Base-by-base conservation (phyloP, 2,113 vertebrate species). In the Anas platyrhynchos region DNA sequence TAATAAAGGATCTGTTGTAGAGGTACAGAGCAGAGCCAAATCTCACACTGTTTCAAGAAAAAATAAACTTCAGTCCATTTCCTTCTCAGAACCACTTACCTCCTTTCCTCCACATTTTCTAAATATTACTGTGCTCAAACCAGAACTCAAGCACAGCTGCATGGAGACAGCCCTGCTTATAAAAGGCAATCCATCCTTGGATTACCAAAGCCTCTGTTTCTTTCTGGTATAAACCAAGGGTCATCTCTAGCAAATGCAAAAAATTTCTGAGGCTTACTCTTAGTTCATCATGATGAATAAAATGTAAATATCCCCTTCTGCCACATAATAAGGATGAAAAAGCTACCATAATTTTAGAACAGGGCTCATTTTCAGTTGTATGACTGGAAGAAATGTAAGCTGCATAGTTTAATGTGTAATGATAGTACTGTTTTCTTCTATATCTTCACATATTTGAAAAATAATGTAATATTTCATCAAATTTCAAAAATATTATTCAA, bases 261-360 rank as follows among this genome's bases (percentile, higher is more conserved):
- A 8, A 16, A 72, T 88, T 96, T 34, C 50, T 25, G 29, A 87
- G 67, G 25, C 29, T 88, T 75, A 32, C 16, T 69, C 94, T 81
- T 43, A 59, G 55, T 77, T 93, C 90, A 81, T 76, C 43, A 34
- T 26, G 38, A 79, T 50, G 75, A 43, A 65, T 46, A 88, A 95
- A 93, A 79, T 82, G 81, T 91, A 96, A 93, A 95, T 93, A 94
- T 69, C 59, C 61, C 31, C 18, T 97, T 83, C 86, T 67, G n/a
- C 29, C 69, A 83, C 36, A 91, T 73, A 94, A 94, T 86, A 73
- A 62, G 59, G 13, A 91, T 78, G 63, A 91, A 66, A 79, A 23
- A 91, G 36, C 52, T 67, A 92, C 20, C 27, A 76, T 55, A 88
- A 92, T 44, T 7, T 1, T 36, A 65, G 52, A 87, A 90, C 4